A percentile compares a stretch with the other conserved stretches of the same genome.
These are phyloP conservation scores for Lepus europaeus DNA, from an alignment of 2,113 vertebrate genomes.

Conservation along the genomic window DNA sequence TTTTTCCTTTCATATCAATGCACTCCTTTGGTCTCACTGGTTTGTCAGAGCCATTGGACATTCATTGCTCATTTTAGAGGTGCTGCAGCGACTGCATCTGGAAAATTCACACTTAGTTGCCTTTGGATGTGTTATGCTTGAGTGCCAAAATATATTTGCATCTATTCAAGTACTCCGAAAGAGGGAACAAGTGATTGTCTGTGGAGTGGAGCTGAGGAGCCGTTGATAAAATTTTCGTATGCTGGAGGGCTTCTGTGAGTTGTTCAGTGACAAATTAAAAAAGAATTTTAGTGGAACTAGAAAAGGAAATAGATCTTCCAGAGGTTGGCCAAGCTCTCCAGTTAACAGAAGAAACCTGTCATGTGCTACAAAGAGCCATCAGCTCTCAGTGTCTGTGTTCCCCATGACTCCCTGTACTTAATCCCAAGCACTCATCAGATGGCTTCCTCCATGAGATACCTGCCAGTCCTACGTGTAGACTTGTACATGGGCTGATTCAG, in stretches of 20 bases:
- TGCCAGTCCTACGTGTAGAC: not conserved
- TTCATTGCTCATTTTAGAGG: constrained; percentile 58
- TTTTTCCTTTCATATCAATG: constrained; percentile 62
- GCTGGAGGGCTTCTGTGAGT: constrained; percentile 57
- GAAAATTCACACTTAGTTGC: constrained; percentile 62
- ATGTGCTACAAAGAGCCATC: not conserved
- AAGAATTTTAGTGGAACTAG: constrained; percentile 55
- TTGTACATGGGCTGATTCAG: not conserved
- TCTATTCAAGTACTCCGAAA: constrained; percentile 63
- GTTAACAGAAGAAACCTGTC: not conserved
- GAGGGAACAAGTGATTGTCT: constrained; percentile 72
- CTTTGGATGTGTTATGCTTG: constrained; percentile 69
- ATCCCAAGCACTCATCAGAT: not conserved
- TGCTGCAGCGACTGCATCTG: constrained; percentile 26
- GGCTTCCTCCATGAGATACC: not conserved
- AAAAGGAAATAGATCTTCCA: constrained; percentile 57
- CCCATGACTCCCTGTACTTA: not conserved
- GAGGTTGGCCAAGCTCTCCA: not conserved
- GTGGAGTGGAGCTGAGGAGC: constrained; percentile 44
- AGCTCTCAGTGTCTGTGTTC: not conserved
- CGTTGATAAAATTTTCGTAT: constrained; percentile 79
- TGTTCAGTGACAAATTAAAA: constrained; percentile 65
- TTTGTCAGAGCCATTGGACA: constrained; percentile 33
- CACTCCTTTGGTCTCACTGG: constrained; percentile 27
- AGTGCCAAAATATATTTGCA: constrained; percentile 72